Conservation (phyloP, 2,113 vertebrate genomes). For the Uropsilus gracilis region DNA sequence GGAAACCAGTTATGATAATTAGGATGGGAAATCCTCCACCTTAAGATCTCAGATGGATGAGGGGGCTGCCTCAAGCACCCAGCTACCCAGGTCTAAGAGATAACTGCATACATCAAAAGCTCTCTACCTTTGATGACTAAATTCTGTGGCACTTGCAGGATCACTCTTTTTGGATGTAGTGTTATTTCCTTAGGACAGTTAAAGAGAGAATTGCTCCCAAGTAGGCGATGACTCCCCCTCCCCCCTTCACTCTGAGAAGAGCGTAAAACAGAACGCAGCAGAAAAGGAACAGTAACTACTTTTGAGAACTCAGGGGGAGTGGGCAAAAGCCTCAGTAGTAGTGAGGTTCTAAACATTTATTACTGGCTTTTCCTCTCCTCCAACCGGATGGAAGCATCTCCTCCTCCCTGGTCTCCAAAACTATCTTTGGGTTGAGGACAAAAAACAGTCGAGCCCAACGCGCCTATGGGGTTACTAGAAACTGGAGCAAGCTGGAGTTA, state of each 20-base stretch:
- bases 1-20: not conserved
- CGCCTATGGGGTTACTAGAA: not conserved
- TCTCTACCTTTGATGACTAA: not conserved
- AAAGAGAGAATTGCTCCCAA: not conserved
- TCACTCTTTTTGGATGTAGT: not conserved
- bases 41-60: too few species aligned
- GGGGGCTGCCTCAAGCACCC: not conserved
- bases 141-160: not conserved
- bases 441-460: not conserved
- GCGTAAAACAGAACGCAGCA: not conserved
- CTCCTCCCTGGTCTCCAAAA: conserved; percentile 55
- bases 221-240: not conserved
- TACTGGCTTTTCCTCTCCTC: not conserved
- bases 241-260: not conserved
- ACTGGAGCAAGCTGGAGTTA: not conserved
- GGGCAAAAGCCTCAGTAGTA: not conserved
- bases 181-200: not conserved
- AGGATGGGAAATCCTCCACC: not conserved
- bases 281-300: not conserved
- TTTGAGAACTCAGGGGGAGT: not conserved
- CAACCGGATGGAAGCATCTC: not conserved
- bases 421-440: not conserved
- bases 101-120: not conserved
- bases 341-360: not conserved
- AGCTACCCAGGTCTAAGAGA: not conserved